phyloP scores from a whole-genome alignment of 1,140 invertebrate species.

The Helicorthomorpha holstii region DNA sequence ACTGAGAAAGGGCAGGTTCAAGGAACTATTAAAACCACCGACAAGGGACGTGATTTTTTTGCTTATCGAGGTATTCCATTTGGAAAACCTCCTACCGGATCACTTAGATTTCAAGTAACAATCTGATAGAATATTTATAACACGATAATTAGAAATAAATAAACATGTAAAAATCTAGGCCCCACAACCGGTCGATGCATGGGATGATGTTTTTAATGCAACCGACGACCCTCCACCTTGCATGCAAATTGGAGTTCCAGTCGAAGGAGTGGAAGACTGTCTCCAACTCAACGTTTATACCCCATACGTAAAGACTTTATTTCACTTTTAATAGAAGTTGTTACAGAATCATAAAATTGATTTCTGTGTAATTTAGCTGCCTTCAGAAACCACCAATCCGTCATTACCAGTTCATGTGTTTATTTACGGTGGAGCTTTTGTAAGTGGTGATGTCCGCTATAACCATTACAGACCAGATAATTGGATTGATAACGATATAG shows the following conservation, averaged over 20 bases:
- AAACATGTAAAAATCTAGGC: neutral
- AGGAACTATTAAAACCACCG: no score
- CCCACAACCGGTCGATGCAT: neutral
- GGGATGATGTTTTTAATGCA: neutral
- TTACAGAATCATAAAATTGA: no score
- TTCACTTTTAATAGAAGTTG: no score
- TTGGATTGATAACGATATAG: neutral
- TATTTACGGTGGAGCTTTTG: neutral
- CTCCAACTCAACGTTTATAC: constrained; percentile 49
- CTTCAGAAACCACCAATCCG: no score
- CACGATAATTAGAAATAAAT: no score
- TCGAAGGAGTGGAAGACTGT: constrained; percentile 44
- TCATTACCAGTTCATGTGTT: neutral
- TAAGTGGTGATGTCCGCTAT: neutral
- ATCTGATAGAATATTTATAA: no score
- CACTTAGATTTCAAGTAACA: neutral
- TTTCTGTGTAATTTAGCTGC: no score
- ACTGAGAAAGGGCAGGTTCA: no score
- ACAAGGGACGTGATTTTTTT: neutral
- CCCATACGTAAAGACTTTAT: constrained; percentile 27
- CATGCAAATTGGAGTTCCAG: neutral
- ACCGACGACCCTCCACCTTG: neutral
- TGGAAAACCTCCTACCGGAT: neutral
- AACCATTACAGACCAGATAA: neutral
- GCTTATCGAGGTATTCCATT: neutral